Base-by-base conservation (phyloP, 2,888 invertebrate species). In the Leucania comma region DNA sequence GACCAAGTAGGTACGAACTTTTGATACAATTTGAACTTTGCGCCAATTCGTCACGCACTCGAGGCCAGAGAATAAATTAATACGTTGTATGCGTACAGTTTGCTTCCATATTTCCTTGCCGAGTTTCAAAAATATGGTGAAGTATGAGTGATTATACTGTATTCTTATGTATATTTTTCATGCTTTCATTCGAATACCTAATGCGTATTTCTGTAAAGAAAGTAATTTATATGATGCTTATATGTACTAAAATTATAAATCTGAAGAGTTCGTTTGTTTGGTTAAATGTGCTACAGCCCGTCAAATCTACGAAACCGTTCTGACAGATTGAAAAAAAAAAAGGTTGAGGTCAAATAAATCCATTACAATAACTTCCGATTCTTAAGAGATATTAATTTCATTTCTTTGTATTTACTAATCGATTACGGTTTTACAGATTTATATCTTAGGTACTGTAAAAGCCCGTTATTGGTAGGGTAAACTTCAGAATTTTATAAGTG, bases 1-100 rank as follows among this genome's bases (percentile, higher is more conserved):
- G 72, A 62, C 61, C 67, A 69, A 72, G 78, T n/a, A n/a, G n/a
- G n/a, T 65, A 69, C 81, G 12, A 81, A 83, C 69, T 82, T 83
- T 75, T 83, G 73, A 81, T 81, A 84, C 72, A 79, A 82, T 83
- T 83, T 79, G 69, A 81, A 83, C 72, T 83, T 83, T 75, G 68
- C 58, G 68, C 53, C 83, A 78, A 83, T 82, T 78, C 78, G 72
- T 83, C 83, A 78, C 83, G 84, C 78, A 71, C 68, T 75, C 50
- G 53, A 60, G 68, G 68, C 65, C 67, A 65, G 54, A 61, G 72
- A 74, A 77, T 79, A 75, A 79, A 80, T 80, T 71, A 75, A 69
- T 75, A 58, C 9, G 51, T 54, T 61, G 63, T 75, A 26, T 79
- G 64, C 56, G 66, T 69, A 54, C 50, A 42, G 32, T 60, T 48